Percentiles rank a stretch among this genome's conserved stretches.
Conservation (phyloP, 2,888 invertebrate species). For the Drosophila differens region DNA sequence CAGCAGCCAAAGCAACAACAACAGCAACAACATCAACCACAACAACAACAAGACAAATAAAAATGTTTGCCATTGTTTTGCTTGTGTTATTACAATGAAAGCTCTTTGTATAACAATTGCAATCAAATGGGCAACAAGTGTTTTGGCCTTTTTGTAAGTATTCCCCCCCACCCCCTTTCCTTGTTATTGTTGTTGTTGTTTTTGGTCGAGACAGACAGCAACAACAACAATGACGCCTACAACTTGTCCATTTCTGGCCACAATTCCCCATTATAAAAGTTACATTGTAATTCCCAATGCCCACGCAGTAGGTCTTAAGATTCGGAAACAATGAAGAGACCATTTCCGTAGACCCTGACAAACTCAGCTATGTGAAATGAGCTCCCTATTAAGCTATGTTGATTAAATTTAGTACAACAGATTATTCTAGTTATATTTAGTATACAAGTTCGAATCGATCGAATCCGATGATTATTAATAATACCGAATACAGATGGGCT, state of each 20-base stretch:
- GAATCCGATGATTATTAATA: not conserved
- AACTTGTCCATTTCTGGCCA: constrained; percentile 76
- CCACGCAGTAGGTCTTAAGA: constrained; percentile 14
- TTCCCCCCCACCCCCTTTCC: not conserved
- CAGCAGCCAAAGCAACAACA: constrained; percentile 27
- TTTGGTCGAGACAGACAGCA: constrained; percentile 14
- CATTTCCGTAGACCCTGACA: not conserved
- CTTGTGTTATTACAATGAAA: constrained; percentile 78
- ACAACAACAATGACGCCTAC: constrained; percentile 56
- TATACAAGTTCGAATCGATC: not conserved
- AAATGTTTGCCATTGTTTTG: constrained; percentile 67
- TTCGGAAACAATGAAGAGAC: not conserved
- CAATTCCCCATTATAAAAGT: constrained; percentile 74
- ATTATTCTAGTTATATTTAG: not conserved
- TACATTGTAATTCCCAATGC: constrained; percentile 59
- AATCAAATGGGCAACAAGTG: constrained; percentile 72
- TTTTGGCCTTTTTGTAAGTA: constrained; percentile 30
- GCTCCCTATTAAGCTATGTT: not conserved
- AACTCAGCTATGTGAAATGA: not conserved
- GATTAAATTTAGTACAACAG: not conserved
- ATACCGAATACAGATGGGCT: not conserved
- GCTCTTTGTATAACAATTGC: constrained; percentile 73
- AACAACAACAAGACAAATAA: constrained; percentile 21
- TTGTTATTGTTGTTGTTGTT: not conserved
- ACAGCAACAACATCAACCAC: constrained; percentile 28